Percentiles rank a stretch among this genome's conserved stretches.
Conservation (phyloP, 2,113 vertebrate species). For the Collichthys lucidus region DNA sequence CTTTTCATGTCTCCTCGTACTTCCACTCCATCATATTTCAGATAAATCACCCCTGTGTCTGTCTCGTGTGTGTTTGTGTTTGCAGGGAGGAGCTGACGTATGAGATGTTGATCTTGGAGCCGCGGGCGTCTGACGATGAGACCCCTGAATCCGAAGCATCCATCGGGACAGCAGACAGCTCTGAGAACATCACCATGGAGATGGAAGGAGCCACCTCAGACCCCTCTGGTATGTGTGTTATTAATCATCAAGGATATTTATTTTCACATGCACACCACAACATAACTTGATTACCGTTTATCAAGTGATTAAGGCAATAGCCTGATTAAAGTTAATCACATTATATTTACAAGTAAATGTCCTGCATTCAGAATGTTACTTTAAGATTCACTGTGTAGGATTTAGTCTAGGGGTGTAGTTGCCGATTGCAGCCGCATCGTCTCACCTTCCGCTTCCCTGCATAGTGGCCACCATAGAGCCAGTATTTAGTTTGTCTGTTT, state of each 20-base stretch:
- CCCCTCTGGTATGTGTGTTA: conserved; percentile 80
- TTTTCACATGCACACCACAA: background rate
- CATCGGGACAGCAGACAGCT: conserved; percentile 94
- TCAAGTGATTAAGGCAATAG: background rate
- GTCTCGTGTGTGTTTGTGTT: conserved; percentile 4
- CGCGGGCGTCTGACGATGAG: conserved; percentile 92
- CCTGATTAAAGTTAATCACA: background rate
- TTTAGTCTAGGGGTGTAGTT: too few species aligned
- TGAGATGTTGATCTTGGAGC: conserved; percentile 94
- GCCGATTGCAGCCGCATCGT: too few species aligned
- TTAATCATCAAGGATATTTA: background rate
- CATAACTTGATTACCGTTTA: background rate
- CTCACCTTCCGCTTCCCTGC: too few species aligned
- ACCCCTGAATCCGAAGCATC: conserved; percentile 94
- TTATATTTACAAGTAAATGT: background rate
- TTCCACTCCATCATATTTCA: background rate
- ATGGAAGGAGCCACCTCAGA: conserved; percentile 87
- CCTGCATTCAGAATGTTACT: too few species aligned
- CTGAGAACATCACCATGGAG: conserved; percentile 91
- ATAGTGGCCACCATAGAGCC: too few species aligned
- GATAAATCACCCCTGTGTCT: background rate
- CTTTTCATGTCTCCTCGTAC: too few species aligned
- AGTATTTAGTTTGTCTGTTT: too few species aligned
- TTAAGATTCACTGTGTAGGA: too few species aligned
- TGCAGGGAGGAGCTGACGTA: conserved; percentile 93